phyloP scores from a whole-genome alignment of 2,113 vertebrate genomes.

The Proterorhinus semilunaris region DNA sequence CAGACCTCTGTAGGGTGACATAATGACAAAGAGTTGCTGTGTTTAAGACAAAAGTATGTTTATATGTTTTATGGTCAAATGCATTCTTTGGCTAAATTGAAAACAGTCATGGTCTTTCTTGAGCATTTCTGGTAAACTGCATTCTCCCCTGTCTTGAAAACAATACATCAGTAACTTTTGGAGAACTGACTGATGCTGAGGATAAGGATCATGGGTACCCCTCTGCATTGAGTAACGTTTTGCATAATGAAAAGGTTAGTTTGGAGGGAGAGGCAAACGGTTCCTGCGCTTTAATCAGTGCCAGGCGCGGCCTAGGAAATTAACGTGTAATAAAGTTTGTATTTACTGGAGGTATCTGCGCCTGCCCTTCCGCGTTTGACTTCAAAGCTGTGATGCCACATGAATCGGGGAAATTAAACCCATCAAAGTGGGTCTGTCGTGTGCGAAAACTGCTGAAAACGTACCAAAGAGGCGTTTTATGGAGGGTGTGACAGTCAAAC shows the following conservation, averaged over 20 bases:
- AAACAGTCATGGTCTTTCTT: not conserved
- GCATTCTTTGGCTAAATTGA: not conserved
- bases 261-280: constrained; percentile 21
- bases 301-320: constrained; percentile 31
- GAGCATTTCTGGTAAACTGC: constrained; percentile 4
- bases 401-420: constrained; percentile 21
- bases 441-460: not conserved
- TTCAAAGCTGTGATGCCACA: constrained; percentile 30
- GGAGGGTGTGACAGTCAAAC: constrained; percentile 22
- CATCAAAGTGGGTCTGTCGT: constrained; percentile 29
- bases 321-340: constrained; percentile 47
- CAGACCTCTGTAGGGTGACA: not conserved
- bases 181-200: not conserved
- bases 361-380: not conserved
- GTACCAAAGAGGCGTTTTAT: not conserved
- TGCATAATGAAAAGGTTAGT: not conserved
- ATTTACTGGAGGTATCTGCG: constrained; percentile 38
- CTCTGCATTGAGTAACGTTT: not conserved
- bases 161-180: not conserved
- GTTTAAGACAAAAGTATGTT: not conserved
- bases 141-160: not conserved
- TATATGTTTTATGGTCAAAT: not conserved
- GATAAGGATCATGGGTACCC: not conserved
- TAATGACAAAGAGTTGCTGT: not conserved
- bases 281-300: constrained; percentile 39